Evolutionary conservation across 1,140 invertebrate species (phyloP), one percentile per base, ranked within the genome.

Genomic region (Portunus trituberculatus): DNA sequence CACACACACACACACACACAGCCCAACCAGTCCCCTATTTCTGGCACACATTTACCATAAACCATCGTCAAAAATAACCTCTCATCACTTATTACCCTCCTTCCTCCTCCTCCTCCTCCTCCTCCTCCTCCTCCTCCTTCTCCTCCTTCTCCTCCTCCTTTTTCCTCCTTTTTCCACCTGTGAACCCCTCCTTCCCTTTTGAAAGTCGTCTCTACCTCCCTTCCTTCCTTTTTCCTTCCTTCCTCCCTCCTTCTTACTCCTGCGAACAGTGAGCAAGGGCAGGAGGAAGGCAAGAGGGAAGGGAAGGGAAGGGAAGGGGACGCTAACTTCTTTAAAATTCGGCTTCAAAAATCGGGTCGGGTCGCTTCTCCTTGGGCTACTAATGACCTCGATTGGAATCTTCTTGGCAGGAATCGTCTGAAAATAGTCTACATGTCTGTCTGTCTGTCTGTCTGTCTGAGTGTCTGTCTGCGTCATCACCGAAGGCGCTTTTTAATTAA

Each of bases 1-100:
- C 84, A 87, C 84, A 87, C 84, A 87, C 84, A 87, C 84, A 87
- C 84, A 87, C 84, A 87, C 84, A 87, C 28, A 32, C 84, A 87
- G 12, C 10, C 8, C 52, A 59, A 59, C 52, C 16, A 59, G 52
- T 59, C 16, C 29, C 67, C 67, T 76, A 76, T 76, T 76, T 76
- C 67, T 25, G 67, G 20, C 67, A n/a, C 67, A 25, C 67, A 76
- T 76, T 76, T 76, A 76, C 67, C 67, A 20, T 76, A 76, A 76
- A 76, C 67, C 67, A n/a, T 76, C 67, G 20, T 76, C 67, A 76
- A 25, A 76, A 76, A 76, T 76, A 76, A 76, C 67, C 67, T 59
- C 52, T n/a, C 67, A 76, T 76, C 67, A 76, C 67, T 76, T 76
- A 88, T n/a, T 88, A 7, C 31, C 31, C 16, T 28, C 31, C 45